Conservation (phyloP, 2,113 vertebrate genomes). For the Eonycteris spelaea region DNA sequence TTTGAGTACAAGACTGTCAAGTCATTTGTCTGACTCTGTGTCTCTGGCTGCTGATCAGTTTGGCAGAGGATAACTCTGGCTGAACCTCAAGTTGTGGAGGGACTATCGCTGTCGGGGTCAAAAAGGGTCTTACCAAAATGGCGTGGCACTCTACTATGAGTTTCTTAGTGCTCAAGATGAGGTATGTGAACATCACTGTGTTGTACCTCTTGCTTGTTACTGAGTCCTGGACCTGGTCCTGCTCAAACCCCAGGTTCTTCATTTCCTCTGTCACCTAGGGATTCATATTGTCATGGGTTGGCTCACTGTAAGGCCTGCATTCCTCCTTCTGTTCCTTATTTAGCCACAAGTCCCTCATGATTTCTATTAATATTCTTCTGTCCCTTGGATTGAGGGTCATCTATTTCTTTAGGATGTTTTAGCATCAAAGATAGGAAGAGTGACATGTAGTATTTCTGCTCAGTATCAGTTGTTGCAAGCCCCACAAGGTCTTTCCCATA, state of each 20-base stretch:
- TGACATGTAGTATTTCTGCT: conserved; percentile 86
- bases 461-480: conserved; percentile 86
- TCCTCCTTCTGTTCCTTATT: conserved; percentile 86
- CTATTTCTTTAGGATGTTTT: conserved; percentile 89
- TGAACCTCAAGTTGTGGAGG: conserved; percentile 87
- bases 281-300: conserved; percentile 87
- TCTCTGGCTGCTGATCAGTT: too few relatives aligned
- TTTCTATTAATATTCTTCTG: conserved; percentile 88
- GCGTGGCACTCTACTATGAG: conserved; percentile 75
- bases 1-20: conserved; percentile 81
- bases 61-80: conserved; percentile 49
- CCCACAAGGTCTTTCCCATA: conserved; percentile 81
- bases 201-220: conserved; percentile 87
- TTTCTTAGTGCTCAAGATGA: background rate
- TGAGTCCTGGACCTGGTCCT: conserved; percentile 86
- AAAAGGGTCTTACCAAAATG: conserved; percentile 81
- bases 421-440: conserved; percentile 87
- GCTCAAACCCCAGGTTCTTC: conserved; percentile 85
- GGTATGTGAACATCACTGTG: conserved; percentile 82
- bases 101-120: conserved; percentile 86
- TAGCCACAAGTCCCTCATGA: conserved; percentile 91
- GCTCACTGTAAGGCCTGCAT: conserved; percentile 86
- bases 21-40: conserved; percentile 76
- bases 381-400: conserved; percentile 88
- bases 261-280: conserved; percentile 85